phyloP scores from a whole-genome alignment of 2,113 vertebrate genomes.

The Colinus virginianus region DNA sequence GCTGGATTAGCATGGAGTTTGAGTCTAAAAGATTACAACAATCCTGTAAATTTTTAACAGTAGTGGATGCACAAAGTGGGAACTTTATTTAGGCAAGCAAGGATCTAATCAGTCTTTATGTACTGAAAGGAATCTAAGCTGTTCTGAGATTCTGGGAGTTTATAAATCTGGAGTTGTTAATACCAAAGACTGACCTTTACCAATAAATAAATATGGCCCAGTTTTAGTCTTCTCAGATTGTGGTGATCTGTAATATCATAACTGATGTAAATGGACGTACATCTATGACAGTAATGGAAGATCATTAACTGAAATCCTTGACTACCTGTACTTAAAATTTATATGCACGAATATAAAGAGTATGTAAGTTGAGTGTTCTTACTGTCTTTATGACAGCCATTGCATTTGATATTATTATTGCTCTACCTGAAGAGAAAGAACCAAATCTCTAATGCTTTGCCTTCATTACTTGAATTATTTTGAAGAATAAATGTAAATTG shows the following conservation, averaged over 20 bases:
- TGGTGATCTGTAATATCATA: neutral
- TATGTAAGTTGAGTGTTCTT: neutral
- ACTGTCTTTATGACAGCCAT: neutral
- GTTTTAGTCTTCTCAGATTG: neutral
- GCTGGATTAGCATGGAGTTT: neutral
- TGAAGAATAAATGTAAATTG: slow-evolving; percentile 9
- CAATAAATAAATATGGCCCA: neutral
- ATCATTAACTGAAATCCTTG: neutral
- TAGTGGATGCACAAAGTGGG: neutral
- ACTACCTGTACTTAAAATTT: neutral
- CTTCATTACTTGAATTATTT: slow-evolving; percentile 24
- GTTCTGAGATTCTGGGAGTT: neutral
- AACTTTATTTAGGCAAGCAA: neutral
- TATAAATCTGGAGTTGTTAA: neutral
- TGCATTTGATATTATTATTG: neutral
- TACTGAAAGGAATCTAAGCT: neutral
- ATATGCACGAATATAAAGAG: neutral
- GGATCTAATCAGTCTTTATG: neutral
- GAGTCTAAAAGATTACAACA: neutral
- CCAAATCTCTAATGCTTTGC: neutral
- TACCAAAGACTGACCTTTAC: neutral
- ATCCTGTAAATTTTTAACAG: neutral
- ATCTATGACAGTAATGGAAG: neutral
- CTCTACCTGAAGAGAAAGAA: neutral
- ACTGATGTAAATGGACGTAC: neutral